Base-by-base conservation (phyloP, 1,140 invertebrate species). In the Batillaria attramentaria region DNA sequence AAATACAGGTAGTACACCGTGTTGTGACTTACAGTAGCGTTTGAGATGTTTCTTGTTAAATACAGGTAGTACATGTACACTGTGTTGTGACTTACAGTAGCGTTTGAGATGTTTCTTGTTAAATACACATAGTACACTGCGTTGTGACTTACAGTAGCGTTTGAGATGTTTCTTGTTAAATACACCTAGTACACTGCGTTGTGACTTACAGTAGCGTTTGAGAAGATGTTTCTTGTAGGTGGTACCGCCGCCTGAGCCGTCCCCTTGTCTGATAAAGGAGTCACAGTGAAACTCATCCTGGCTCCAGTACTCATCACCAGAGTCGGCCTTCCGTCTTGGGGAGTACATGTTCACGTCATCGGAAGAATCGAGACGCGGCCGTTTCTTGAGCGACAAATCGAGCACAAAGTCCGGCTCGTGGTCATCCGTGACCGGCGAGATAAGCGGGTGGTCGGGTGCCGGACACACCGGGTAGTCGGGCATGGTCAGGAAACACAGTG, bases 61-160 rank as follows among this genome's bases (percentile, higher is more conserved):
- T n/a, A n/a, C n/a, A n/a, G n/a, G n/a, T n/a, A n/a, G n/a, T n/a
- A n/a, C n/a, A n/a, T n/a, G n/a, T n/a, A n/a, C n/a, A n/a, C n/a
- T n/a, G n/a, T n/a, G n/a, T n/a, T n/a, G n/a, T n/a, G n/a, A n/a
- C n/a, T n/a, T n/a, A n/a, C n/a, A n/a, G n/a, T n/a, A n/a, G n/a
- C n/a, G n/a, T n/a, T n/a, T n/a, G n/a, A n/a, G n/a, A n/a, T n/a
- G n/a, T n/a, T n/a, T n/a, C n/a, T n/a, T n/a, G n/a, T n/a, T n/a
- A n/a, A n/a, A n/a, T n/a, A n/a, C n/a, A n/a, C n/a, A n/a, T n/a
- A n/a, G n/a, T n/a, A n/a, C n/a, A n/a, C n/a, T n/a, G n/a, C n/a
- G n/a, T n/a, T n/a, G n/a, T n/a, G n/a, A 85, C 84, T 85, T 80
- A 85, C 84, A 80, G 75, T 85, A 85, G 50, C 84, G 79, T 72